A percentile compares a stretch with the other conserved stretches of the same genome.
phyloP scores from a whole-genome alignment of 30 jellyfish, hydroid and myxozoan genomes.

The Catostylus mosaicus region DNA sequence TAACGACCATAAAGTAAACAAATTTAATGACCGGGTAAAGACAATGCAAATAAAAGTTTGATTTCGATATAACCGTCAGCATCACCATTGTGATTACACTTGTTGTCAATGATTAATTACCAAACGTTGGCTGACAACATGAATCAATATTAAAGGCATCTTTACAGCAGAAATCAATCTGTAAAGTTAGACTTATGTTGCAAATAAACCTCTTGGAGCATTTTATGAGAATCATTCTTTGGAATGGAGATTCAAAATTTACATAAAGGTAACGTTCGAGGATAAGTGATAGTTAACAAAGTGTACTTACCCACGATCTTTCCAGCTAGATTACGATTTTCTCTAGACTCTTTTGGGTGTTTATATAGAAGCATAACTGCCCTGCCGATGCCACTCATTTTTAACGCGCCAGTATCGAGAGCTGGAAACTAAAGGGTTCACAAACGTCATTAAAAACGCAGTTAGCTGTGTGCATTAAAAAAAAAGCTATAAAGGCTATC shows the following conservation, averaged over 20 bases:
- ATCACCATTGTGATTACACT: too few relatives aligned
- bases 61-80: too few relatives aligned
- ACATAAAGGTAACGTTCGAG: background rate
- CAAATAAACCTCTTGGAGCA: background rate
- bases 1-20: too few relatives aligned
- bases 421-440: slow-evolving; percentile 96
- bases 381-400: slow-evolving; percentile 96
- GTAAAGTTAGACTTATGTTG: too few relatives aligned
- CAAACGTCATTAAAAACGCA: too few relatives aligned
- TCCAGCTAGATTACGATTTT: slow-evolving; percentile 86
- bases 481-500: too few relatives aligned
- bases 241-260: background rate
- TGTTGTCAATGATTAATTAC: too few relatives aligned
- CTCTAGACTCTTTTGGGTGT: slow-evolving; percentile 92
- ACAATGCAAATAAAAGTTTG: too few relatives aligned
- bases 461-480: too few relatives aligned
- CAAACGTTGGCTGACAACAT: background rate
- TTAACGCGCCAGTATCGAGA: slow-evolving; percentile 86
- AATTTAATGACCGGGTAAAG: too few relatives aligned
- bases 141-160: background rate
- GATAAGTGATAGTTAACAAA: background rate
- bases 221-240: background rate
- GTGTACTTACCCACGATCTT: slow-evolving; percentile 80
- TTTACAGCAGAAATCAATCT: too few relatives aligned
- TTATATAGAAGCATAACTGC: slow-evolving; percentile 94